Conservation (phyloP, 2,797 vertebrate genomes). For the Melanotaenia nigrans region DNA sequence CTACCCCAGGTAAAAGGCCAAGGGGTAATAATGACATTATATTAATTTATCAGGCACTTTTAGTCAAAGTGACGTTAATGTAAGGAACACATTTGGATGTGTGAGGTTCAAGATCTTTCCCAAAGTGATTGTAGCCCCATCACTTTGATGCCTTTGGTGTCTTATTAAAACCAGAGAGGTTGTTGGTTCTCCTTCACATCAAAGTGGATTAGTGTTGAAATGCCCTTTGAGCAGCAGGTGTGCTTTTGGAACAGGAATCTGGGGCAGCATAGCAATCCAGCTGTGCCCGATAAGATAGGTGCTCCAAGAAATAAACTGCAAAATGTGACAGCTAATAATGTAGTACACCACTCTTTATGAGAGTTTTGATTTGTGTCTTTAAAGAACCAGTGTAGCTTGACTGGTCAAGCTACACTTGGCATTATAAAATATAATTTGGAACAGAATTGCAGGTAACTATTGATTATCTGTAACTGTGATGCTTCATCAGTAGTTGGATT, state of each 20-base stretch:
- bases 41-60: no score
- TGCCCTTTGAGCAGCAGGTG: slow-evolving; percentile 64
- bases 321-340: neutral
- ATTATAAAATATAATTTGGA: no score
- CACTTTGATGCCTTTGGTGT: slow-evolving; percentile 54
- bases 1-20: no score
- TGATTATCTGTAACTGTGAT: neutral
- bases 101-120: no score
- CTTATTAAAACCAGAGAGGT: slow-evolving; percentile 37
- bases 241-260: slow-evolving; percentile 45
- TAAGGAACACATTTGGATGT: no score
- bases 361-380: neutral
- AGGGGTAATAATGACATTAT: no score
- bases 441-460: no score
- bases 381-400: neutral
- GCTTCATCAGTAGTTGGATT: neutral
- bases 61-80: no score
- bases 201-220: slow-evolving; percentile 59
- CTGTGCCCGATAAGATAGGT: slow-evolving; percentile 30
- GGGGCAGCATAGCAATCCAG: slow-evolving; percentile 40
- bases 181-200: slow-evolving; percentile 59
- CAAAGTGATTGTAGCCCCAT: slow-evolving; percentile 17
- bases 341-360: neutral
- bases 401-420: no score
- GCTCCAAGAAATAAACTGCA: neutral